Base-by-base conservation (phyloP, 2,888 invertebrate species). In the Mallateleia sp. region DNA sequence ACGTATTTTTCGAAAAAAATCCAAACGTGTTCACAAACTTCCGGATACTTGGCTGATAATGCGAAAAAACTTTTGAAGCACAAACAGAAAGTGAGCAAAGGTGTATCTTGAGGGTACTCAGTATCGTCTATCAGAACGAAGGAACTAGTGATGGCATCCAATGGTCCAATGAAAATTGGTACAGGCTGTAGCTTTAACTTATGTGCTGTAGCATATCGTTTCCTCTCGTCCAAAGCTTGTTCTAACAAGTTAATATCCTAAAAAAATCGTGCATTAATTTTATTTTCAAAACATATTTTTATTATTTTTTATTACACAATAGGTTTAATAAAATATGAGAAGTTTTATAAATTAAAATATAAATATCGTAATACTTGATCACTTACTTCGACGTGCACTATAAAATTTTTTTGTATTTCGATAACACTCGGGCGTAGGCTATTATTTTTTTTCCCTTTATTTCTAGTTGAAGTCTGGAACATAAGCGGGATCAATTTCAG, bases 391-490 rank as follows among this genome's bases (percentile, higher is more conserved):
- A 54, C 24, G 15, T 54, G 54, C 5, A 54, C 2, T 24, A 54
- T 54, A 15, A 54, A 54, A 25, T 54, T 25, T 25, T 54, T 5
- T n/a, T 54, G 54, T 25, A 54, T 24, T 24, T 54, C 54, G 25
- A 54, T 14, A 4, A 25, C n/a, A 25, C 24, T 24, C 3, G 54
- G 54, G 1, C 54, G 54, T 25, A 54, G 24, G 4, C 24, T 6
- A 15, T 54, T 54, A 24, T n/a, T n/a, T n/a, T n/a, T n/a, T n/a
- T n/a, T n/a, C n/a, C n/a, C 60, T 38, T 38, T 60, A 34, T 38
- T 38, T 2, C 38, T 5, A 38, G 34, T 60, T 22, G 34, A 9
- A 20, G 60, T 60, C 20, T 60, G 34, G 38, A 60, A 60, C 60
- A 60, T 38, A 14, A 60, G 38, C 20, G 60, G 60, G 20, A 60